Evolutionary conservation across 2,797 vertebrate species (phyloP).

Genomic region (Clarias pachynema): DNA sequence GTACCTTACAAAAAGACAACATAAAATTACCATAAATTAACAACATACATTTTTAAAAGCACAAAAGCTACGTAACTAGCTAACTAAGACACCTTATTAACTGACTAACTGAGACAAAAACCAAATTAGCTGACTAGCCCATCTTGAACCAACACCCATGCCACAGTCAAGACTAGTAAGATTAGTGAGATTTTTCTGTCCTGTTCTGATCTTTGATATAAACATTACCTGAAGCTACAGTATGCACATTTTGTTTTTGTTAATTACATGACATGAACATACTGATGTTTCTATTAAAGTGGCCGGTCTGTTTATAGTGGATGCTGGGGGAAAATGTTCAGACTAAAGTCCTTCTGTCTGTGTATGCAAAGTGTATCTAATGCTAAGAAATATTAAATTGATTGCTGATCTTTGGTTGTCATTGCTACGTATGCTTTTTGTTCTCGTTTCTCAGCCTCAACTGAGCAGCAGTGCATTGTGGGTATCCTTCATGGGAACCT

Average conservation of each 20-base stretch:
- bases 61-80: too few species aligned
- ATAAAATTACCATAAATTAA: too few species aligned
- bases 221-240: not conserved
- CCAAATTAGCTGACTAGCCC: not conserved
- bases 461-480: slow-evolving; percentile 50
- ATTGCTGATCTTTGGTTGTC: too few species aligned
- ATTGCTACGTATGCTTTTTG: not conserved
- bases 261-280: too few species aligned
- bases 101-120: too few species aligned
- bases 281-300: not conserved
- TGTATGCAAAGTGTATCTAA: too few species aligned
- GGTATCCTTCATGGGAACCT: slow-evolving; percentile 91
- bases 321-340: too few species aligned
- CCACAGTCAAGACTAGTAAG: not conserved
- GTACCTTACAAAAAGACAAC: too few species aligned
- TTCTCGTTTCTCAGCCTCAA: not conserved
- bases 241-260: not conserved
- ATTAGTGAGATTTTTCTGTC: not conserved
- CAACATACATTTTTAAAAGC: too few species aligned
- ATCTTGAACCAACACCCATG: not conserved
- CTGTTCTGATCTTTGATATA: not conserved
- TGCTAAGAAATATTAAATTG: too few species aligned
- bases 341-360: too few species aligned
- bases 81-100: too few species aligned
- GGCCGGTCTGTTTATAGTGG: not conserved